Evolutionary conservation across 2,888 invertebrate genomes (phyloP), one percentile per base, ranked within the genome.

Genomic region (Eupithecia subfuscata): DNA sequence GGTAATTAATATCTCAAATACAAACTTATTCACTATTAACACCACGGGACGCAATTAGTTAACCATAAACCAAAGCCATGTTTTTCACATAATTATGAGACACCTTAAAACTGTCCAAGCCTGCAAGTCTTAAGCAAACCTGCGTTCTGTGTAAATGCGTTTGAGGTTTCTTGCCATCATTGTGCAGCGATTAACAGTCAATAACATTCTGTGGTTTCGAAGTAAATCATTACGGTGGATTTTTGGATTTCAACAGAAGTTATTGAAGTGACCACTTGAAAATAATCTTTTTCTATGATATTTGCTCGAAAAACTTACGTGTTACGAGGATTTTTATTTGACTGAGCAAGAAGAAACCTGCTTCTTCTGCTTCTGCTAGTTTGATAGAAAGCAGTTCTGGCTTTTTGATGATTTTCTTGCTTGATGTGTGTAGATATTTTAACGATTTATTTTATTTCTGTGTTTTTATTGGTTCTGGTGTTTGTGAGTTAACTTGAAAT

Each of bases 101-200:
- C n/a, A 11, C n/a, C 18, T 56, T 67, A 11, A 16, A 37, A 34
- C 11, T n/a, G 5, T 9, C 9, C 9, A 30, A 0, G 8, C 18
- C n/a, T 34, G 34, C 18, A 34, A 12, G 43, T n/a, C 12, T 11
- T 63, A 14, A 30, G 63, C 60, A 63, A 30, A 3, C 64, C 64
- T 34, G 34, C 64, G 16, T 16, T 68, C 34, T 56, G 18, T 73
- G 72, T 73, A 43, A 73, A 73, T 73, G 67, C 40, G 25, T 40
- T 60, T 86, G 83, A 84, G 78, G 73, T 73, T 71, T 82, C 83
- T 48, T 79, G 76, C 68, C 76, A 78, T 79, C 78, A 81, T 80
- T 81, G 81, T 80, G 75, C 70, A 67, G 73, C 78, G 81, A 81
- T 82, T 80, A 82, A 77, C 77, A 80, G 80, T 79, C 77, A 81